Conservation (phyloP, 2,888 invertebrate species). For the Scaptomyza reducta region DNA sequence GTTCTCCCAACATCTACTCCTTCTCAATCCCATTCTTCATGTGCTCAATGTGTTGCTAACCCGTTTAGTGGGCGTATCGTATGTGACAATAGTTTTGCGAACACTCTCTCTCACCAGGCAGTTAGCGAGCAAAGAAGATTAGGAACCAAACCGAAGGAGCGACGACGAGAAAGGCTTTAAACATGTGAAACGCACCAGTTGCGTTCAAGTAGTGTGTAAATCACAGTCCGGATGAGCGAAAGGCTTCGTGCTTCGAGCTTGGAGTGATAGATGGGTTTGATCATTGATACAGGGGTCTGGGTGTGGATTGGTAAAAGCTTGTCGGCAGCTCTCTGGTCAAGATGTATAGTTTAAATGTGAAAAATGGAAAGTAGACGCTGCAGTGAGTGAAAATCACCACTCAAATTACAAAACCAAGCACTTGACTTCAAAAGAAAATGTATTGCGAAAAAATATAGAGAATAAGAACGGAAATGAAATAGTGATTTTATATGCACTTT, state of each 20-base stretch:
- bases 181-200: conserved; percentile 45
- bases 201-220: conserved; percentile 47
- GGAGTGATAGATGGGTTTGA: conserved; percentile 46
- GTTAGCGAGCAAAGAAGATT: conserved; percentile 37
- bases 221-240: conserved; percentile 38
- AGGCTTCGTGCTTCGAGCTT: conserved; percentile 14
- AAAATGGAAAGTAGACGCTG: background rate
- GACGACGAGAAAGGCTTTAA: conserved; percentile 17
- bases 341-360: conserved; percentile 6
- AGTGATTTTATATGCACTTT: conserved; percentile 8
- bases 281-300: background rate
- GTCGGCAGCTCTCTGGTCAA: conserved; percentile 3
- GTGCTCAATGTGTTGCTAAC: conserved; percentile 37
- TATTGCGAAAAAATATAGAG: background rate
- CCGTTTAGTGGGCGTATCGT: conserved; percentile 67
- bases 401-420: conserved; percentile 14
- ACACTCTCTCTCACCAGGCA: background rate
- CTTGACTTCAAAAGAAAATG: background rate
- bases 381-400: conserved; percentile 3
- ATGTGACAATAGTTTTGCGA: conserved; percentile 71
- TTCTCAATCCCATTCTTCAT: background rate
- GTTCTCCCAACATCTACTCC: background rate
- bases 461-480: background rate
- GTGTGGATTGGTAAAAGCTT: conserved; percentile 5
- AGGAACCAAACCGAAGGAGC: conserved; percentile 34